Percentiles rank a stretch among this genome's conserved stretches.
These are phyloP conservation scores for Myotis myotis DNA, from an alignment of 2,797 vertebrate genomes.

Conservation along the genomic window DNA sequence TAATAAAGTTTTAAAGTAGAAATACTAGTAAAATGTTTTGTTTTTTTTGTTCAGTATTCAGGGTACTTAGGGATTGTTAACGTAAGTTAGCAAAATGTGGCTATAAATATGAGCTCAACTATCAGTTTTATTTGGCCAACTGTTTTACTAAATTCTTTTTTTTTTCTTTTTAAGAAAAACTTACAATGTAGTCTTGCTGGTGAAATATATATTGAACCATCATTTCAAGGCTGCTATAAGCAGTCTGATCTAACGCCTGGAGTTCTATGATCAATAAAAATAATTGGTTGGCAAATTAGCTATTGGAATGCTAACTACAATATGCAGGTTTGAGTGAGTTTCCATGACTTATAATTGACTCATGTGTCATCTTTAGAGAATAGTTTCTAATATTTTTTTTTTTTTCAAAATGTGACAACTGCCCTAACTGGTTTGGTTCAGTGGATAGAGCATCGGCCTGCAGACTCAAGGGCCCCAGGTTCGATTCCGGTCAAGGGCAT, in stretches of 20 bases:
- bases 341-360: constrained; percentile 13
- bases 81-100: neutral
- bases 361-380: neutral
- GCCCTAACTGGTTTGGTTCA: too few relatives aligned
- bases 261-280: neutral
- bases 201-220: neutral
- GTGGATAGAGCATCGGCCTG: too few relatives aligned
- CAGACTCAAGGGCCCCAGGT: too few relatives aligned
- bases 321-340: neutral
- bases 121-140: neutral
- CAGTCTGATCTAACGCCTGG: neutral
- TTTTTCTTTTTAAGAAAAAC: constrained; percentile 1
- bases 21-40: neutral
- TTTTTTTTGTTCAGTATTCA: neutral
- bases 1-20: constrained; percentile 29
- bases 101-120: neutral
- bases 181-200: neutral
- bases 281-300: neutral
- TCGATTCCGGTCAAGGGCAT: too few relatives aligned
- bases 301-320: neutral
- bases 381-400: constrained; percentile 18
- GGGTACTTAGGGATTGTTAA: neutral
- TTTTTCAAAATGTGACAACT: neutral
- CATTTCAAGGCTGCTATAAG: neutral
- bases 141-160: neutral